Evolutionary conservation across 2,113 vertebrate species (phyloP).

Genomic region (Mus spicilegus): DNA sequence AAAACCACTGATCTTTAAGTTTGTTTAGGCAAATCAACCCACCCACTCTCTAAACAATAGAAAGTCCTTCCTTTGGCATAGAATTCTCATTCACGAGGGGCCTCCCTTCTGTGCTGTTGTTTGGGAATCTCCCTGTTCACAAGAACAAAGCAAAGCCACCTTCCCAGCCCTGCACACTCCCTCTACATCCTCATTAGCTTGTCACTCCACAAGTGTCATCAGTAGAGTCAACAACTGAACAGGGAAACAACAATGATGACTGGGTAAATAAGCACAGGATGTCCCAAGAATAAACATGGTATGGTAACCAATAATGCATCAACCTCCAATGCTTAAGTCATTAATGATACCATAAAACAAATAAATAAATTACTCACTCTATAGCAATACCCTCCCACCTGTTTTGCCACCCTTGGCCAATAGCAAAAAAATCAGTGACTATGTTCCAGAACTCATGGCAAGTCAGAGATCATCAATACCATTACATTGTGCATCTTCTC

Average conservation of each 20-base stretch:
- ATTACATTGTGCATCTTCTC: no score
- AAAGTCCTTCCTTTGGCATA: neutral
- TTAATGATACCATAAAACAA: neutral
- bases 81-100: neutral
- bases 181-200: neutral
- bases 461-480: neutral
- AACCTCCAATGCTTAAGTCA: neutral
- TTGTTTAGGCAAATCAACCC: neutral
- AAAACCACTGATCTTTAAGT: neutral
- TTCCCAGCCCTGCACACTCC: neutral
- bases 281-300: neutral
- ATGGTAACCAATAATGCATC: neutral
- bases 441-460: neutral
- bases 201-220: neutral
- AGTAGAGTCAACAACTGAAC: neutral
- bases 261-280: neutral
- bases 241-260: neutral
- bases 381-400: accelerated
- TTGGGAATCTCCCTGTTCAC: neutral
- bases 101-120: neutral
- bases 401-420: neutral
- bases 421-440: neutral
- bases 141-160: no score
- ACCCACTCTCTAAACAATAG: neutral
- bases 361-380: neutral